These are phyloP conservation scores for Sorex araneus DNA, from an alignment of 2,113 vertebrate genomes.

Conservation along the genomic window DNA sequence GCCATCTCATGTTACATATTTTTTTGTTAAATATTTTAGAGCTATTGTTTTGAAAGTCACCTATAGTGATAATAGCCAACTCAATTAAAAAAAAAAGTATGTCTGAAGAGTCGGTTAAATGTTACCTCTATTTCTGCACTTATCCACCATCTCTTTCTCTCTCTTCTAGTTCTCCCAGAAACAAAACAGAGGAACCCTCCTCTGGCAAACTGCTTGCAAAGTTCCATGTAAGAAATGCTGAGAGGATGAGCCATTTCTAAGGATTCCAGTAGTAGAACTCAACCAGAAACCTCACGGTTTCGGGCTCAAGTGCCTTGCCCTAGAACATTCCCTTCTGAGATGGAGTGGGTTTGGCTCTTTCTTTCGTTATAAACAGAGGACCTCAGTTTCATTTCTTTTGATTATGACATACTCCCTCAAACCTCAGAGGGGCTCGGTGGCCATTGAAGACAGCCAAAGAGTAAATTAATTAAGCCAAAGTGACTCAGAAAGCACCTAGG, in stretches of 20 bases:
- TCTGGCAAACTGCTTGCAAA: slow-evolving; percentile 20
- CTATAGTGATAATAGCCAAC: background rate
- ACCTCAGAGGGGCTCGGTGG: slow-evolving; percentile 51
- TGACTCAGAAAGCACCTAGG: slow-evolving; percentile 84
- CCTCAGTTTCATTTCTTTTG: slow-evolving; percentile 54
- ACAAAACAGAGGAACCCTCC: background rate
- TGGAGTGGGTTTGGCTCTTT: background rate
- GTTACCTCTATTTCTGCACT: slow-evolving; percentile 1
- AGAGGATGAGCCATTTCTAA: slow-evolving; percentile 48
- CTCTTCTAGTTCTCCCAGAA: slow-evolving; percentile 49
- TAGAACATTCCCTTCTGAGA: background rate
- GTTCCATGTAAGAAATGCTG: background rate
- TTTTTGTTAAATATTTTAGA: slow-evolving; percentile 44
- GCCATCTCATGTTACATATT: background rate
- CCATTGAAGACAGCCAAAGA: slow-evolving; percentile 74
- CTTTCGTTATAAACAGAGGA: background rate
- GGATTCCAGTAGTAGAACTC: slow-evolving; percentile 39
- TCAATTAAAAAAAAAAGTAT: slow-evolving; percentile 43
- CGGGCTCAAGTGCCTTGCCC: background rate
- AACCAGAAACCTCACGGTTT: background rate
- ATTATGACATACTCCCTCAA: slow-evolving; percentile 70
- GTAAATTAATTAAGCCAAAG: slow-evolving; percentile 79
- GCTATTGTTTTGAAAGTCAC: slow-evolving; percentile 47
- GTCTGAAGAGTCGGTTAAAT: background rate
- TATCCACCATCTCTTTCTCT: background rate